Conservation (phyloP, 2,797 vertebrate species). For the Darevskia nairensis region DNA sequence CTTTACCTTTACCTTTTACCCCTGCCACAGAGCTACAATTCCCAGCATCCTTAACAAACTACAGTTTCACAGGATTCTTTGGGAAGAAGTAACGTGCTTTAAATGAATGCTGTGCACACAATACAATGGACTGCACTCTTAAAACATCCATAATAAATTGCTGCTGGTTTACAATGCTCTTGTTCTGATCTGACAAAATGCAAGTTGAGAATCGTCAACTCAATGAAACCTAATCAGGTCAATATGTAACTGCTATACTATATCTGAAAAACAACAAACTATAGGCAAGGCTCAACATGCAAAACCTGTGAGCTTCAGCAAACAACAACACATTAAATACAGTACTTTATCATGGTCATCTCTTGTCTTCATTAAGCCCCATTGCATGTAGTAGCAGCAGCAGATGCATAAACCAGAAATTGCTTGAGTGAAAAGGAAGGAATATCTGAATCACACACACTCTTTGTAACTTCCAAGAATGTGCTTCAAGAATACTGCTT, state of each 20-base stretch:
- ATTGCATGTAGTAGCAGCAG: neutral
- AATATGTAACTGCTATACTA: slow-evolving; percentile 26
- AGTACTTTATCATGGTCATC: slow-evolving; percentile 33
- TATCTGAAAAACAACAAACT: slow-evolving; percentile 44
- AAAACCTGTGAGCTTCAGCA: slow-evolving; percentile 62
- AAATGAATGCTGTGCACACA: neutral
- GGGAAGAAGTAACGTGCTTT: too few relatives aligned
- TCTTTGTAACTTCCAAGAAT: neutral
- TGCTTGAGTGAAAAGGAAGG: neutral
- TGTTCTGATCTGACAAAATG: slow-evolving; percentile 52
- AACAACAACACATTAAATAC: slow-evolving; percentile 34
- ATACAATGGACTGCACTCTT: neutral
- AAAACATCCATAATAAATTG: neutral
- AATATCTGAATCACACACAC: neutral
- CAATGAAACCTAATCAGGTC: slow-evolving; percentile 58
- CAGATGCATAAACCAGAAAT: slow-evolving; percentile 30
- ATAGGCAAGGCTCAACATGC: slow-evolving; percentile 63
- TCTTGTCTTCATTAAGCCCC: slow-evolving; percentile 46
- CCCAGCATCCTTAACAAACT: too few relatives aligned
- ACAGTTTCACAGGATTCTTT: too few relatives aligned
- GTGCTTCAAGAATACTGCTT: neutral
- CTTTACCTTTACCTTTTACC: too few relatives aligned
- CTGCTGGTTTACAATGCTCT: slow-evolving; percentile 26
- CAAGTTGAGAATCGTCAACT: slow-evolving; percentile 27
- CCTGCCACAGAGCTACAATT: too few relatives aligned